Percentiles rank a stretch among this genome's conserved stretches.
Conservation (phyloP, 1,140 invertebrate species). For the Bicyclus anynana region DNA sequence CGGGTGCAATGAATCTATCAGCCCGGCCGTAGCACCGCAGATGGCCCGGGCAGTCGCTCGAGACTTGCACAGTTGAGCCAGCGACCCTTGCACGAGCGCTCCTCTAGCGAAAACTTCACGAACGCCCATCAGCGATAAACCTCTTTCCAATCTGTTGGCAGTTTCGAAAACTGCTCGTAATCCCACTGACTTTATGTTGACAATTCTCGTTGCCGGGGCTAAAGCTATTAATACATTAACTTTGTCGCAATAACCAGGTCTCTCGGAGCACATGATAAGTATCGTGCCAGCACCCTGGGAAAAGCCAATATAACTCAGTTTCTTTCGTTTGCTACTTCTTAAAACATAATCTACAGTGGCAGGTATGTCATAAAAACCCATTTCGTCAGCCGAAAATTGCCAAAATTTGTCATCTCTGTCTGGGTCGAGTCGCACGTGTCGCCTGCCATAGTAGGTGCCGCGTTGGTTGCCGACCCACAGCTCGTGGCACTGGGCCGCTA, state of each 20-base stretch:
- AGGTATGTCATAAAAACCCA: slow-evolving; percentile 84
- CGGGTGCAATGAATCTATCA: slow-evolving; percentile 39
- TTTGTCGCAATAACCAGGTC: slow-evolving; percentile 51
- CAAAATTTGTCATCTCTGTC: slow-evolving; percentile 75
- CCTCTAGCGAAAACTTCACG: slow-evolving; percentile 42
- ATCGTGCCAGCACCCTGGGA: slow-evolving; percentile 78
- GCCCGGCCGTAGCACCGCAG: slow-evolving; percentile 21
- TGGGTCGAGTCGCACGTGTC: slow-evolving; percentile 73
- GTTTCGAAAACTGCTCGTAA: slow-evolving; percentile 24
- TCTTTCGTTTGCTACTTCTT: slow-evolving; percentile 61
- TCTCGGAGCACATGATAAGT: slow-evolving; percentile 55
- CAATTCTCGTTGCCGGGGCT: slow-evolving; percentile 45
- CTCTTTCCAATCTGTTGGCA: slow-evolving; percentile 22
- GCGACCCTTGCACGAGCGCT: slow-evolving; percentile 31
- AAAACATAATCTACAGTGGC: slow-evolving; percentile 83
- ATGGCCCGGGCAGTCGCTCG: slow-evolving; percentile 19
- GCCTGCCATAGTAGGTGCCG: slow-evolving; percentile 81
- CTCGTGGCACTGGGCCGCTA: slow-evolving; percentile 86
- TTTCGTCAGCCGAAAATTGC: slow-evolving; percentile 82
- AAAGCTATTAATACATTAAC: slow-evolving; percentile 43
- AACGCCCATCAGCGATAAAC: slow-evolving; percentile 22
- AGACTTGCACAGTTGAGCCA: slow-evolving; percentile 36
- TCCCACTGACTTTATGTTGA: slow-evolving; percentile 35
- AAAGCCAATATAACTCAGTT: slow-evolving; percentile 79
- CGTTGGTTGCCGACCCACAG: slow-evolving; percentile 86